phyloP scores from a whole-genome alignment of 2,113 vertebrate species.

The Peromyscus leucopus region DNA sequence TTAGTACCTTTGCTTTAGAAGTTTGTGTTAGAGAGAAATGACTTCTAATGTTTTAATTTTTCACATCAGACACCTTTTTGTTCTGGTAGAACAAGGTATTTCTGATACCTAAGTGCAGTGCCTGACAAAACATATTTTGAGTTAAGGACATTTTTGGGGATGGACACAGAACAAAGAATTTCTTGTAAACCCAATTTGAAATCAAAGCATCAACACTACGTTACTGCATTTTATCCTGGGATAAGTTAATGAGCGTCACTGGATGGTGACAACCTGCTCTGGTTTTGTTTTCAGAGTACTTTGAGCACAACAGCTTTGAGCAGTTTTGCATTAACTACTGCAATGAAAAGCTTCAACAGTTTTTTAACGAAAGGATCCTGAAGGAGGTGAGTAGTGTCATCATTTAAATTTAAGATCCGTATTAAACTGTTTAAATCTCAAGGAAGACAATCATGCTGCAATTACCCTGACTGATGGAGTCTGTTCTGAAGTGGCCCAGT shows the following conservation, averaged over 20 bases:
- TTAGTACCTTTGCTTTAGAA: not conserved
- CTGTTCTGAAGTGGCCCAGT: not conserved
- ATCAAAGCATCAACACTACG: not conserved
- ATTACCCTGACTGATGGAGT: not conserved
- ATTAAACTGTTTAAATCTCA: slow-evolving; percentile 32
- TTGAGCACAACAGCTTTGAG: slow-evolving; percentile 99
- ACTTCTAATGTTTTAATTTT: slow-evolving; percentile 3
- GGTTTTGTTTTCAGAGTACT: slow-evolving; percentile 93
- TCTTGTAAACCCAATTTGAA: not conserved
- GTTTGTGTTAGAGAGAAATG: slow-evolving; percentile 1
- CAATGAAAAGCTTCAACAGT: slow-evolving; percentile 99
- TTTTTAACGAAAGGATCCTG: slow-evolving; percentile 99
- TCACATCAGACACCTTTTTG: slow-evolving; percentile 27
- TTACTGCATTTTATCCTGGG: not conserved
- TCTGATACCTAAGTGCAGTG: slow-evolving; percentile 26
- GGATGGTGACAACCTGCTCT: slow-evolving; percentile 24
- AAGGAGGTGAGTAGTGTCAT: slow-evolving; percentile 93
- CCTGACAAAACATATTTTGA: slow-evolving; percentile 45
- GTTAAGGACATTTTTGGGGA: slow-evolving; percentile 3
- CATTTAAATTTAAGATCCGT: not conserved
- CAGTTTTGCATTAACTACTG: slow-evolving; percentile 99
- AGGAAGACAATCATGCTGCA: not conserved
- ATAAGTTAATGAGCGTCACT: not conserved
- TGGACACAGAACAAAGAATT: slow-evolving; percentile 9
- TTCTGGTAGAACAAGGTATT: not conserved